Percentiles rank a stretch among this genome's conserved stretches.
Evolutionary conservation across 2,888 invertebrate genomes (phyloP).

Genomic region (Bruchidius siliquastri): DNA sequence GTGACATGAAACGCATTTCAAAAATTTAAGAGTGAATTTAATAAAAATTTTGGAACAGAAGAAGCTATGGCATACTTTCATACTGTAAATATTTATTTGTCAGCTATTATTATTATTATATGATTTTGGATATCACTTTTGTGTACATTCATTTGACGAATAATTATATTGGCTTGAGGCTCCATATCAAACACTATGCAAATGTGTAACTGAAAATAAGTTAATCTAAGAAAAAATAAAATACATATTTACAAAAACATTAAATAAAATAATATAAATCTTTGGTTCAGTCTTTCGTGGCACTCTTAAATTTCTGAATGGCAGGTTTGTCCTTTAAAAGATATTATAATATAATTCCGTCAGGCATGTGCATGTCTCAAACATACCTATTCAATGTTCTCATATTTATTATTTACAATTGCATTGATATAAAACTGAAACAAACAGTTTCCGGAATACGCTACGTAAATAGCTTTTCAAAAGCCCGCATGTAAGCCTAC

Average conservation of each 20-base stretch:
- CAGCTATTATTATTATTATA: too few relatives aligned
- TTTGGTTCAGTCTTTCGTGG: slow-evolving; percentile 16
- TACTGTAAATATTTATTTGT: too few relatives aligned
- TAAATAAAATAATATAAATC: slow-evolving; percentile 11
- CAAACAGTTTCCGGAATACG: neutral
- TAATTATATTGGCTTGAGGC: too few relatives aligned
- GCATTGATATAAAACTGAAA: neutral
- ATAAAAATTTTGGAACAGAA: slow-evolving; percentile 2
- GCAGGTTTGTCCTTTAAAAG: neutral
- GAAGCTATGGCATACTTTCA: too few relatives aligned
- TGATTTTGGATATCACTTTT: too few relatives aligned
- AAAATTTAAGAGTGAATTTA: slow-evolving; percentile 26
- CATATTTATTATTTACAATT: neutral
- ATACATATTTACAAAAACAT: slow-evolving; percentile 4
- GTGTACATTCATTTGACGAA: too few relatives aligned
- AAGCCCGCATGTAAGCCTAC: neutral
- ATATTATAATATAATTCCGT: neutral
- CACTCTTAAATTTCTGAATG: slow-evolving; percentile 20
- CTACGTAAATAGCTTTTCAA: neutral
- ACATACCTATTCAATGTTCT: neutral
- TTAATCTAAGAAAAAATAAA: neutral
- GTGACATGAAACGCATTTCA: slow-evolving; percentile 15
- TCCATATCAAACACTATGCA: too few relatives aligned
- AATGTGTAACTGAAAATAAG: neutral
- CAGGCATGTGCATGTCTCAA: neutral